Conservation (phyloP, 1,140 invertebrate species). For the Aphidius gifuensis region DNA sequence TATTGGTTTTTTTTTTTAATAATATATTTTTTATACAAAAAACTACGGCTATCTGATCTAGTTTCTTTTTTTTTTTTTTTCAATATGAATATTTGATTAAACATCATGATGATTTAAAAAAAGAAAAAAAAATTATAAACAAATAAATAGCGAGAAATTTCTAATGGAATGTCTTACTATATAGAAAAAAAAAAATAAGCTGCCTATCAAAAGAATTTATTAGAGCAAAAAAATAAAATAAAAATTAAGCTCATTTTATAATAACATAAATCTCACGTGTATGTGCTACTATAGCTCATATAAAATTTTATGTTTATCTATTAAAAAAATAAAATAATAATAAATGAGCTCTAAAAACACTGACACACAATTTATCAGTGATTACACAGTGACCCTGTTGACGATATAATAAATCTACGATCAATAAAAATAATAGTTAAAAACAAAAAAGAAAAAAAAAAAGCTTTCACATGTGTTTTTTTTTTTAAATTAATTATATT, state of each 20-base stretch:
- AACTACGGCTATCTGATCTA: too few relatives aligned
- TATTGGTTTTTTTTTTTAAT: not conserved
- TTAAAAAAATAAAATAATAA: constrained; percentile 14
- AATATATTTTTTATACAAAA: not conserved
- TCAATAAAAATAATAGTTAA: not conserved
- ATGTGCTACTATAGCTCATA: not conserved
- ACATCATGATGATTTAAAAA: too few relatives aligned
- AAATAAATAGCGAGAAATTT: too few relatives aligned
- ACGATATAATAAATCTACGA: not conserved
- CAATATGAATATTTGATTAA: too few relatives aligned
- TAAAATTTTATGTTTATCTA: not conserved
- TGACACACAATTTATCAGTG: constrained; percentile 4
- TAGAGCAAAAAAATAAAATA: too few relatives aligned
- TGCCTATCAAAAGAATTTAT: too few relatives aligned
- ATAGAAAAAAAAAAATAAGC: too few relatives aligned
- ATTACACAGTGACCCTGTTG: constrained; percentile 11
- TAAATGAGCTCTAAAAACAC: constrained; percentile 15
- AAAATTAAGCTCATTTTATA: too few relatives aligned
- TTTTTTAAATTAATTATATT: not conserved
- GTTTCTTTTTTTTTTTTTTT: too few relatives aligned
- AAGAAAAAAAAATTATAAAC: too few relatives aligned
- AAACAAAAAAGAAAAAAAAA: constrained; percentile 10
- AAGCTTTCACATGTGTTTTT: not conserved
- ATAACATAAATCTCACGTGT: constrained; percentile 1
- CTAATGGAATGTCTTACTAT: too few relatives aligned